Evolutionary conservation across 2,888 invertebrate species (phyloP).

Genomic region (Caenorhabditis sulstoni): DNA sequence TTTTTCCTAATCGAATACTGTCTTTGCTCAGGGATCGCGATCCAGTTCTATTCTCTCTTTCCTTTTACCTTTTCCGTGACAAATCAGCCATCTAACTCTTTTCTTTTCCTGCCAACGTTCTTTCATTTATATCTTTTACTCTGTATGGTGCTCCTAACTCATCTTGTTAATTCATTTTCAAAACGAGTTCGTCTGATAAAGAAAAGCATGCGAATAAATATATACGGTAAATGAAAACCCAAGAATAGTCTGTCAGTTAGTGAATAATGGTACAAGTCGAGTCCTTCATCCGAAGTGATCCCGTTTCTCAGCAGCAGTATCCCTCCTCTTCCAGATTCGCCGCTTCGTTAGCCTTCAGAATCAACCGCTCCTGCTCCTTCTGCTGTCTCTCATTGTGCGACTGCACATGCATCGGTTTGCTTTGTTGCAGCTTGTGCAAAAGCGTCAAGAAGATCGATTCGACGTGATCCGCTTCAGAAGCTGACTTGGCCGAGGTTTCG

Average conservation of each 20-base stretch:
- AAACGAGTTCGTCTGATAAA: conserved; percentile 10
- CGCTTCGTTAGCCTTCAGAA: conserved; percentile 77
- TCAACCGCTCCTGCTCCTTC: conserved; percentile 72
- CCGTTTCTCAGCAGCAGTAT: conserved; percentile 74
- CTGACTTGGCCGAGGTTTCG: conserved; percentile 88
- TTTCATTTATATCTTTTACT: conserved; percentile 35
- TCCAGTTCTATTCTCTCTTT: conserved; percentile 6
- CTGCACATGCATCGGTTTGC: conserved; percentile 84
- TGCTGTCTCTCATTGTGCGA: conserved; percentile 73
- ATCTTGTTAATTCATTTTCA: conserved; percentile 22
- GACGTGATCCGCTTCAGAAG: conserved; percentile 85
- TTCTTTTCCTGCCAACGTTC: conserved; percentile 45
- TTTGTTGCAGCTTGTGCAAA: conserved; percentile 86
- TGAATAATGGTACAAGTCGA: conserved; percentile 9
- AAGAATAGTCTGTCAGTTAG: conserved; percentile 34
- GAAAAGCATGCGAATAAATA: conserved; percentile 31
- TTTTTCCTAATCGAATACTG: neutral
- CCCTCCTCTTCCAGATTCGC: conserved; percentile 72
- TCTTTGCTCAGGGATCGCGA: conserved; percentile 39
- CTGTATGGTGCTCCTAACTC: conserved; percentile 44
- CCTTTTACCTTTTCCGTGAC: conserved; percentile 50
- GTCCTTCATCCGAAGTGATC: neutral
- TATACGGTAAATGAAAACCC: conserved; percentile 14
- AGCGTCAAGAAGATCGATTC: conserved; percentile 90
- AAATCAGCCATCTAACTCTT: conserved; percentile 35